Base-by-base conservation (phyloP, 2,888 invertebrate species). In the Limnephilus auricula region DNA sequence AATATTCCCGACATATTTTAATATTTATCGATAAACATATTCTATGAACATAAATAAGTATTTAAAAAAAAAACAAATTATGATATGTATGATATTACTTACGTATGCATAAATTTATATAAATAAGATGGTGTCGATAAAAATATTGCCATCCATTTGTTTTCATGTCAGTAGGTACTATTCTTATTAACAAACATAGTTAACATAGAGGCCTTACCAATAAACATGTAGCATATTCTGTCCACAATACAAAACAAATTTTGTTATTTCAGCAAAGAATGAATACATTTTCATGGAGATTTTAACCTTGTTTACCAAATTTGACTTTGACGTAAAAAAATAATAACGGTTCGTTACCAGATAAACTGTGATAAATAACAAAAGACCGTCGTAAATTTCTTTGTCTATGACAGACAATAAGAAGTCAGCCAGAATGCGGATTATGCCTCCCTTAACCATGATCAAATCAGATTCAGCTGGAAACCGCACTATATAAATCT, bases 401-500 rank as follows among this genome's bases (percentile, higher is more conserved):
- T 34, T 82, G 15, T 18, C 82, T 82, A 6, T 32, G 82, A 82
- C 82, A 82, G 86, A 86, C 79, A 86, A 90, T 86, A 79, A 86
- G 85, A 90, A 90, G 79, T 79, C 90, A 45, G 79, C 79, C 40
- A 86, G 90, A 90, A 90, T 40, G 50, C 6, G 34, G 86, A 90
- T 50, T 31, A 89, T 10, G 50, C 84, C 84, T 65, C 65, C 65
- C n/a, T 65, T 65, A 84, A 40, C 90, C 86, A 37, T 80, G 90
- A 92, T 92, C 92, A 90, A 92, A 90, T 92, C 92, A 90, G 92
- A 90, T 90, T 90, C 31, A 40, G 83, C 91, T 79, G 87, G 89
- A 91, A 90, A 40, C 85, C 85, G 40, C 85, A 85, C 34, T 85
- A 85, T 65, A 65, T 65, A 65, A 65, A 65, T 65, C 65, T 25